Percentiles rank a stretch among this genome's conserved stretches.
phyloP scores from a whole-genome alignment of 2,888 invertebrate species.

The Pyrrhosoma nymphula region DNA sequence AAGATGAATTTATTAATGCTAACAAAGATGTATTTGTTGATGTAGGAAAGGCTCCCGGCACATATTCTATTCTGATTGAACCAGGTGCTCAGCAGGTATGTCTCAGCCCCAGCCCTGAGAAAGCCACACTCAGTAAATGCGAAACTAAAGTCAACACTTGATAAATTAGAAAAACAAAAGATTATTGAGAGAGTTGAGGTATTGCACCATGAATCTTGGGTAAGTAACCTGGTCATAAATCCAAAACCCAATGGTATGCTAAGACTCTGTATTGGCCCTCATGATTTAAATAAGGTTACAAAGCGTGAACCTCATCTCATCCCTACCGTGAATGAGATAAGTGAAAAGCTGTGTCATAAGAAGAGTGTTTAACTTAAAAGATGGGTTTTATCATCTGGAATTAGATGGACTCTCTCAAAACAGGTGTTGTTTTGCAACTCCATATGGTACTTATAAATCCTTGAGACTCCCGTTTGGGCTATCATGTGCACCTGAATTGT shows the following conservation, averaged over 20 bases:
- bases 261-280: conserved; percentile 60
- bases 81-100: conserved; percentile 48
- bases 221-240: conserved; percentile 67
- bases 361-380: conserved; percentile 68
- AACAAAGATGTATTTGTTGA: conserved; percentile 49
- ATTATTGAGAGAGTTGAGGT: conserved; percentile 53
- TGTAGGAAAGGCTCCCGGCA: conserved; percentile 36
- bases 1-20: neutral
- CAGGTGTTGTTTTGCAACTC: neutral
- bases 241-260: conserved; percentile 46
- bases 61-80: conserved; percentile 33
- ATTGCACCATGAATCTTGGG: neutral
- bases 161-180: conserved; percentile 53
- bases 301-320: conserved; percentile 34
- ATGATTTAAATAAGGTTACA: conserved; percentile 62
- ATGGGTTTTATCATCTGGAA: conserved; percentile 71
- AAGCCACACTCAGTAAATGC: conserved; percentile 42
- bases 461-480: neutral
- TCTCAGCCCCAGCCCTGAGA: conserved; percentile 62
- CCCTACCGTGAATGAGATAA: conserved; percentile 39
- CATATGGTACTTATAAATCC: neutral
- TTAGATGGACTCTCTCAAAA: conserved; percentile 69
- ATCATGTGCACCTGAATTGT: neutral
- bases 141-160: conserved; percentile 46
- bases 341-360: conserved; percentile 56